Percentiles rank a stretch among this genome's conserved stretches.
phyloP scores from a whole-genome alignment of 2,797 vertebrate species.

The Dryobates pubescens region DNA sequence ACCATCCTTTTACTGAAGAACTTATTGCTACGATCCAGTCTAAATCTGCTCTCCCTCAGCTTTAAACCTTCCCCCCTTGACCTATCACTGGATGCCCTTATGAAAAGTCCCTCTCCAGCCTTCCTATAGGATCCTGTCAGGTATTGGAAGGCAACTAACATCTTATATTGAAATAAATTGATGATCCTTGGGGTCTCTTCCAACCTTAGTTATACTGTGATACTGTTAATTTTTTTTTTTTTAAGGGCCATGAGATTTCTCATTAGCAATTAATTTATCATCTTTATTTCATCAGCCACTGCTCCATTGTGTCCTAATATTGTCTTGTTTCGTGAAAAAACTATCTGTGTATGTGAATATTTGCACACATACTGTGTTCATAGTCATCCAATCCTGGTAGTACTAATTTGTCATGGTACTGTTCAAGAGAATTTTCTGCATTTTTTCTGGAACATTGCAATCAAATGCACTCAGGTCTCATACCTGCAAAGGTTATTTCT shows the following conservation, averaged over 20 bases:
- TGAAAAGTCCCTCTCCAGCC: too few species aligned
- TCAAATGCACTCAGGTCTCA: background rate
- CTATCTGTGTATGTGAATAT: conserved; percentile 20
- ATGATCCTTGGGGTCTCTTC: too few species aligned
- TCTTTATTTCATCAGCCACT: conserved; percentile 40
- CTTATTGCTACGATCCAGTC: too few species aligned
- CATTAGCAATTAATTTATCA: conserved; percentile 72
- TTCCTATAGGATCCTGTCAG: too few species aligned
- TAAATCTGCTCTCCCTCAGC: too few species aligned
- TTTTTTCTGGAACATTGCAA: background rate
- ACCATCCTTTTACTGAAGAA: too few species aligned
- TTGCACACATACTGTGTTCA: background rate
- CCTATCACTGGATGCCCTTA: too few species aligned
- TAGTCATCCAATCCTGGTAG: background rate
- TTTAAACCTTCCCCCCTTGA: too few species aligned
- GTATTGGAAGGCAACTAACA: background rate
- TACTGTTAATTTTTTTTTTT: too few species aligned
- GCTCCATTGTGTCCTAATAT: conserved; percentile 40
- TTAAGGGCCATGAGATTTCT: conserved; percentile 53
- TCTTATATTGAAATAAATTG: conserved; percentile 67
- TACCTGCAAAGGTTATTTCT: background rate
- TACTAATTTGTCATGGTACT: background rate
- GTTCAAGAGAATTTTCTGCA: background rate
- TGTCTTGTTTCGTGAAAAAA: conserved; percentile 27
- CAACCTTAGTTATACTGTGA: too few species aligned